phyloP scores from a whole-genome alignment of 1,140 invertebrate genomes.

The Galendromus occidentalis region DNA sequence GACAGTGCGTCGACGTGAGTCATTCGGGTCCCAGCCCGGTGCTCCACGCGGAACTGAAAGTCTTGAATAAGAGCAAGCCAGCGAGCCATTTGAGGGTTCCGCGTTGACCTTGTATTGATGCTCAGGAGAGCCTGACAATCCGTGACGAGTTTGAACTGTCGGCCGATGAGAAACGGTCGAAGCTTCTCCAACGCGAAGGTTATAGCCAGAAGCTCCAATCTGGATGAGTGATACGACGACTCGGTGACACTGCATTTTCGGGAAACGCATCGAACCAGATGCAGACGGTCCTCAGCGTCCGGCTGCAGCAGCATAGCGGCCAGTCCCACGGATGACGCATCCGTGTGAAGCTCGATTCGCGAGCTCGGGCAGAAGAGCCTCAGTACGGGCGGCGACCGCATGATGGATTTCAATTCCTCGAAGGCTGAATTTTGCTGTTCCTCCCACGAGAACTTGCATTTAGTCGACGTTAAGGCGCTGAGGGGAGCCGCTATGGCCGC shows the following conservation, averaged over 20 bases:
- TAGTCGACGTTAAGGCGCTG: no score
- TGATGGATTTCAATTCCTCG: constrained; percentile 17
- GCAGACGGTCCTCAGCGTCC: background rate
- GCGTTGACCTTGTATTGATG: no score
- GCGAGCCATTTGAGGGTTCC: background rate
- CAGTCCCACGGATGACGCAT: constrained; percentile 1
- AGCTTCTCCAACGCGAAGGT: constrained; percentile 13
- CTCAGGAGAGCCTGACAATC: no score
- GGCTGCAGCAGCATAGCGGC: constrained; percentile 8
- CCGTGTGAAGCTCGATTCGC: constrained; percentile 18
- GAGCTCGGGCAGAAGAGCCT: constrained; percentile 19
- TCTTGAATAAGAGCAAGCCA: background rate
- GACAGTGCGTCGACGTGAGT: background rate
- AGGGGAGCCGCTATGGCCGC: no score
- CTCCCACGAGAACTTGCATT: constrained; percentile 14
- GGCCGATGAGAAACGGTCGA: constrained; percentile 3
- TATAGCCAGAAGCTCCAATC: constrained; percentile 12
- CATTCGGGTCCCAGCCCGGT: background rate
- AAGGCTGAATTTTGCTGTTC: constrained; percentile 15
- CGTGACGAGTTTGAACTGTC: no score
- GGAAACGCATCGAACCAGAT: constrained; percentile 12
- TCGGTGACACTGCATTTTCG: background rate
- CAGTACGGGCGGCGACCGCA: constrained; percentile 18
- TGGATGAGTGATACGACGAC: background rate
- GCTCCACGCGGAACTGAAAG: background rate